Percentiles rank a stretch among this genome's conserved stretches.
phyloP scores from a whole-genome alignment of 2,888 invertebrate genomes.

The Branchellion lobata region DNA sequence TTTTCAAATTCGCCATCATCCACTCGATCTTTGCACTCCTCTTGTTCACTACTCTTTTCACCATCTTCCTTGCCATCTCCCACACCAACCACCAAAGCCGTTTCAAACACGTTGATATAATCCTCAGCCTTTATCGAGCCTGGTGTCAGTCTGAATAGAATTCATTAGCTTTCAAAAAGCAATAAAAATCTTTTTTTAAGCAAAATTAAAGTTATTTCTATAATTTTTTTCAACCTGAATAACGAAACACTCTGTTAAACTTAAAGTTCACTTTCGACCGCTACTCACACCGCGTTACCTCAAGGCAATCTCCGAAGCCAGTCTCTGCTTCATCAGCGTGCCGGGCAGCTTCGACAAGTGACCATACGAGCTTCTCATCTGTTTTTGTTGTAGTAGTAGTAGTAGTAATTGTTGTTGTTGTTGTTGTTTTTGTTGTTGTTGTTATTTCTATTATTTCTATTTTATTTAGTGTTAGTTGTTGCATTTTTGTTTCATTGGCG shows the following conservation, averaged over 20 bases:
- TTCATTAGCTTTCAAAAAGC: too few relatives aligned
- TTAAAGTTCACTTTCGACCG: too few relatives aligned
- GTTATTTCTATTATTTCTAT: neutral
- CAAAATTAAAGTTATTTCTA: too few relatives aligned
- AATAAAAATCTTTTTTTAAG: too few relatives aligned
- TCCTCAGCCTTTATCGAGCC: constrained; percentile 30
- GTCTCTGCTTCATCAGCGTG: neutral
- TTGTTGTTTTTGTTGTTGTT: too few relatives aligned
- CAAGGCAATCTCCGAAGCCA: constrained; percentile 24
- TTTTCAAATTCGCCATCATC: neutral
- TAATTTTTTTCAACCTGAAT: too few relatives aligned
- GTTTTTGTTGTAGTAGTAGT: neutral
- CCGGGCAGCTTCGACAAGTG: constrained; percentile 6
- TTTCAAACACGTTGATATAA: constrained; percentile 21
- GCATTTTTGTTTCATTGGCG: neutral
- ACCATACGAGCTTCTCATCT: constrained; percentile 19
- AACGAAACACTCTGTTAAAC: too few relatives aligned
- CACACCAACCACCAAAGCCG: constrained; percentile 1
- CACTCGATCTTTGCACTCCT: too few relatives aligned
- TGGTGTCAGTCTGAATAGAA: constrained; percentile 8
- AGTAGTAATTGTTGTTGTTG: neutral
- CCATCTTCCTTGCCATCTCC: neutral
- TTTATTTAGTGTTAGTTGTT: neutral
- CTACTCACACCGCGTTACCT: neutral
- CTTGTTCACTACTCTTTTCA: neutral